A percentile compares a stretch with the other conserved stretches of the same genome.
phyloP scores from a whole-genome alignment of 2,888 invertebrate species.

The Sarcophaga subvicina region DNA sequence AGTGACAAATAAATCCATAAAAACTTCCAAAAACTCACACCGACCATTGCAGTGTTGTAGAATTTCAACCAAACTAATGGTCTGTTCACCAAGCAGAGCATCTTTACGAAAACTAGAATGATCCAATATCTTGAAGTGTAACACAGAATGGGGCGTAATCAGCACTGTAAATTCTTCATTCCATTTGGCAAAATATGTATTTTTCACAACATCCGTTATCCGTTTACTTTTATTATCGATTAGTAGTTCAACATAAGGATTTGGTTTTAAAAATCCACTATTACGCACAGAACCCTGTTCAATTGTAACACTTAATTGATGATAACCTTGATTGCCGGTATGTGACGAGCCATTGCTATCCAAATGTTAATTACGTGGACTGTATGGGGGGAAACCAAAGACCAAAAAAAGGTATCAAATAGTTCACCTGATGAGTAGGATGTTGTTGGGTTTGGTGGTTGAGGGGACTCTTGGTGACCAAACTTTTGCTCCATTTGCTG shows the following conservation, averaged over 20 bases:
- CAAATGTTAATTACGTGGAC: too few relatives aligned
- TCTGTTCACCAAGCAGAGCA: conserved; percentile 92
- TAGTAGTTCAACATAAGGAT: conserved; percentile 95
- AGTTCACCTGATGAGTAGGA: too few relatives aligned
- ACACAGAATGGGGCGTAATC: conserved; percentile 90
- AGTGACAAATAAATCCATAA: conserved; percentile 86
- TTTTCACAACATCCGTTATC: conserved; percentile 95
- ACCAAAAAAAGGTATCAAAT: too few relatives aligned
- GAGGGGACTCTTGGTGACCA: too few relatives aligned
- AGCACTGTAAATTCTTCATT: conserved; percentile 96
- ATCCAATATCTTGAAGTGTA: conserved; percentile 91
- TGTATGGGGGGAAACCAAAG: too few relatives aligned
- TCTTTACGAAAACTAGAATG: conserved; percentile 96
- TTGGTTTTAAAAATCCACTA: conserved; percentile 92
- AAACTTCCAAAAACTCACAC: conserved; percentile 91
- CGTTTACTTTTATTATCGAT: conserved; percentile 95
- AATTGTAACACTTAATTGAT: conserved; percentile 88
- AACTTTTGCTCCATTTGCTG: too few relatives aligned
- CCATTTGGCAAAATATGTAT: conserved; percentile 97
- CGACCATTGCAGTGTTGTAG: conserved; percentile 92
- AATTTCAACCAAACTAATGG: conserved; percentile 89
- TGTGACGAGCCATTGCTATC: conserved; percentile 58
- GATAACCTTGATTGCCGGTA: conserved; percentile 82
- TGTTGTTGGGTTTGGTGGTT: too few relatives aligned
- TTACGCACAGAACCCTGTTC: conserved; percentile 90